These are phyloP conservation scores for Ecliptopera silaceata DNA, from an alignment of 2,888 invertebrate species.

Conservation along the genomic window DNA sequence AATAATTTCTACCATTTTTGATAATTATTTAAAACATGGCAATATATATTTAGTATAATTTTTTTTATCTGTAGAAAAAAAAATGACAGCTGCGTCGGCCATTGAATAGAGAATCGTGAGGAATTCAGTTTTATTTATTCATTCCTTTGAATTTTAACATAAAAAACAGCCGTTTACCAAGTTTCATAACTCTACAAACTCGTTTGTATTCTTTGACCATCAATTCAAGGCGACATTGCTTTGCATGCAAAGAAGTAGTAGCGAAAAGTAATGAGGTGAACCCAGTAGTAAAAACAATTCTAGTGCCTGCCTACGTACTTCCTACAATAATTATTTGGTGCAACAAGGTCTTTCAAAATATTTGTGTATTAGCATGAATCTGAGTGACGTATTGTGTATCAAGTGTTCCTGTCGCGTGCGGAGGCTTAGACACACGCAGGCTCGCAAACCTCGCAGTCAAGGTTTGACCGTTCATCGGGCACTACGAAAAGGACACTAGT, in stretches of 20 bases:
- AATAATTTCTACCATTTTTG: no score
- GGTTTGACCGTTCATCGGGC: constrained; percentile 38
- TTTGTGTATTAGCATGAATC: constrained; percentile 74
- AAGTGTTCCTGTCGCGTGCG: constrained; percentile 65
- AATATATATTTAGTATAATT: no score
- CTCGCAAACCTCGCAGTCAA: constrained; percentile 46
- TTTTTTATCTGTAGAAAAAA: constrained; percentile 7
- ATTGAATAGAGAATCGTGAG: constrained; percentile 46
- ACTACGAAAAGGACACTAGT: constrained; percentile 33
- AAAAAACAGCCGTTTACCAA: constrained; percentile 33
- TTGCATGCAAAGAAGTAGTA: constrained; percentile 31
- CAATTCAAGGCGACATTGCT: constrained; percentile 31
- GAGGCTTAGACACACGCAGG: constrained; percentile 49
- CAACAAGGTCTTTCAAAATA: constrained; percentile 75
- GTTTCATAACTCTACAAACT: constrained; percentile 31
- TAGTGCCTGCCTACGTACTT: constrained; percentile 75
- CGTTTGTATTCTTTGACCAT: constrained; percentile 38
- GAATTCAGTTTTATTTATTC: constrained; percentile 17
- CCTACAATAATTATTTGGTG: constrained; percentile 72
- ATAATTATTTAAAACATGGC: no score
- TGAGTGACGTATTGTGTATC: constrained; percentile 59
- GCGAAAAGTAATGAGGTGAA: constrained; percentile 51
- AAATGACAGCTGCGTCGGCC: constrained; percentile 66
- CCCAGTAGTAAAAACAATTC: constrained; percentile 62
- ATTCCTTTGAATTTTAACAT: constrained; percentile 38